A percentile compares a stretch with the other conserved stretches of the same genome.
These are phyloP conservation scores for Poecile montanus DNA, from an alignment of 2,797 vertebrate species.

Conservation along the genomic window DNA sequence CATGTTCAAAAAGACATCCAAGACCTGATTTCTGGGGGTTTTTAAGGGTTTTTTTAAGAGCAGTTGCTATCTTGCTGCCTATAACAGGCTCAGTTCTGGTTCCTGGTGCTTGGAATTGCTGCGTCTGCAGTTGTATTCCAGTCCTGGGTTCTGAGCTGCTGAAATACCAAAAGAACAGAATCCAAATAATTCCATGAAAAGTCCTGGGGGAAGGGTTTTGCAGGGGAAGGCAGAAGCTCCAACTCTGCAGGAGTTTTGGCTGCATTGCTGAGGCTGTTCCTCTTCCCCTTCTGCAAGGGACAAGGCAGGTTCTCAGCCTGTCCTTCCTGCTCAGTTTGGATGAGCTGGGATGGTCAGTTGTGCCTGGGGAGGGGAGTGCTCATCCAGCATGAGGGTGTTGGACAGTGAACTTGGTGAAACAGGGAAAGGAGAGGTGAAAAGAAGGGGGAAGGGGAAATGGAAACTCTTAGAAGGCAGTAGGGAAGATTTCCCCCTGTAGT, in stretches of 20 bases:
- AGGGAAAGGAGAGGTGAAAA: neutral
- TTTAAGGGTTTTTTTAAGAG: neutral
- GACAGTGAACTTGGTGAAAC: neutral
- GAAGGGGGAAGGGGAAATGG: neutral
- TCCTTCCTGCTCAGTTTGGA: neutral
- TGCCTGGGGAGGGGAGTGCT: no score
- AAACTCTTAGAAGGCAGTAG: neutral
- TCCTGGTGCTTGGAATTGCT: neutral
- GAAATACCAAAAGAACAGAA: neutral
- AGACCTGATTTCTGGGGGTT: neutral
- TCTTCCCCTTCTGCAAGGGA: neutral
- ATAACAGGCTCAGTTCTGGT: neutral
- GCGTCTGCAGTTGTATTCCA: neutral
- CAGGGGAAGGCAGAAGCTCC: neutral
- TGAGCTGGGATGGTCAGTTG: neutral
- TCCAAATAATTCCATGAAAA: neutral
- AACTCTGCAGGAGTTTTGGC: neutral
- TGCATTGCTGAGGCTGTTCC: neutral
- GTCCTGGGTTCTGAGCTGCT: neutral
- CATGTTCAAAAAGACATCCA: neutral
- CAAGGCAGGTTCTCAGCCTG: neutral
- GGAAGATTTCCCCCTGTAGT: neutral
- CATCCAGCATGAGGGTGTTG: neutral
- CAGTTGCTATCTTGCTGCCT: neutral
- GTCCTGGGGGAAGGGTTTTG: neutral